Evolutionary conservation across 2,797 vertebrate genomes (phyloP).

Genomic region (Diplodus sargus): DNA sequence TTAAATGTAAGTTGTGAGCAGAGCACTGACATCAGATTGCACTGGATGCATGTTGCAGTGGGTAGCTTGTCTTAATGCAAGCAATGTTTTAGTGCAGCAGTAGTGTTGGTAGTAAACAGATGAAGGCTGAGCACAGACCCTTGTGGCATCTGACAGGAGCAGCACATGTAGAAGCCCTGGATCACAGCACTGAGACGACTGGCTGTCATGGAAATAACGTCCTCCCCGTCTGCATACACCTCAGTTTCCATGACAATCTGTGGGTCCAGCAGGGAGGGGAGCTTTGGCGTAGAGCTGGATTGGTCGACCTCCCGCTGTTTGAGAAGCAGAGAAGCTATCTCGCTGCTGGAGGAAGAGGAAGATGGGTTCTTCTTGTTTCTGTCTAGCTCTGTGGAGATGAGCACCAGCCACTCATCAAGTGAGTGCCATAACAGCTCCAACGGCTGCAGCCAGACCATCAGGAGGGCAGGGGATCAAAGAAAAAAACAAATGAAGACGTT

Average conservation of each 20-base stretch:
- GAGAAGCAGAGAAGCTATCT: conserved; percentile 94
- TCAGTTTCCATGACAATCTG: conserved; percentile 85
- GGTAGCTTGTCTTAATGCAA: not conserved
- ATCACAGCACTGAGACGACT: conserved; percentile 97
- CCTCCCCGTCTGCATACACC: conserved; percentile 90
- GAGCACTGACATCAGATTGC: not conserved
- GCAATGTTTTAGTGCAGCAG: not conserved
- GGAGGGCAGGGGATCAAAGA: not conserved
- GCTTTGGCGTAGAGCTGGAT: conserved; percentile 52
- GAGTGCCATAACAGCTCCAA: conserved; percentile 98
- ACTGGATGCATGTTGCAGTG: not conserved
- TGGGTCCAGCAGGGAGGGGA: conserved; percentile 76
- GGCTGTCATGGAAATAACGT: conserved; percentile 98
- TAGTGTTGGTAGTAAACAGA: not conserved
- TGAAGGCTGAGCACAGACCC: conserved; percentile 77
- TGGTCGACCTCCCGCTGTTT: conserved; percentile 89
- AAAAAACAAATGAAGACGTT: conserved; percentile 1
- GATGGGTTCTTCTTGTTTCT: conserved; percentile 88
- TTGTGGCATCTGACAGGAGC: conserved; percentile 98
- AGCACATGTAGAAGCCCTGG: conserved; percentile 99
- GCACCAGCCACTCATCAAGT: conserved; percentile 97
- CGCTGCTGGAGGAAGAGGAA: conserved; percentile 78
- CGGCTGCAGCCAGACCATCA: conserved; percentile 83
- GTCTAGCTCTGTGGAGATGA: conserved; percentile 95
- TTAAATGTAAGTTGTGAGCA: not conserved